Conservation (phyloP, 1,140 invertebrate species). For the Drosophila ambigua region DNA sequence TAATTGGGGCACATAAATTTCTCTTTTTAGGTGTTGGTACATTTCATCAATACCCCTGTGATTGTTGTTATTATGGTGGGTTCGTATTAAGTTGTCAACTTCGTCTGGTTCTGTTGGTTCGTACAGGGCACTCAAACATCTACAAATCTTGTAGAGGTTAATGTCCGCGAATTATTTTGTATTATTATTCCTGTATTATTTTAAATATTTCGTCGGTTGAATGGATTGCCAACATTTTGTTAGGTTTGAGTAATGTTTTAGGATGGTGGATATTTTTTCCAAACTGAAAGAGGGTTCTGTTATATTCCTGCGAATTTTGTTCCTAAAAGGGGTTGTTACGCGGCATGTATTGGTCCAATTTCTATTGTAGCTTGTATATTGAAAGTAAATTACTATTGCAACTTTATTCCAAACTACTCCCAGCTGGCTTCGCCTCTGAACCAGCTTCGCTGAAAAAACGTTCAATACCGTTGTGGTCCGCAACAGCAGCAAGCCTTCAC, state of each 20-base stretch:
- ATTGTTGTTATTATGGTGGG: conserved; percentile 12
- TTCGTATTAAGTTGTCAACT: background rate
- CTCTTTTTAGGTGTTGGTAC: conserved; percentile 11
- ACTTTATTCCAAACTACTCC: too few relatives aligned
- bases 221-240: background rate
- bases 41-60: conserved; percentile 23
- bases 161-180: too few relatives aligned
- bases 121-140: too few relatives aligned
- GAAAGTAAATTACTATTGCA: too few relatives aligned
- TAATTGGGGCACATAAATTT: conserved; percentile 13
- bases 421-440: too few relatives aligned
- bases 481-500: too few relatives aligned
- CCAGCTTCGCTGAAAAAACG: too few relatives aligned
- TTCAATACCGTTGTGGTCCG: too few relatives aligned
- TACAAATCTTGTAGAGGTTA: too few relatives aligned
- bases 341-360: too few relatives aligned
- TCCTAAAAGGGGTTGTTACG: background rate
- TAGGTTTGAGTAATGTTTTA: background rate
- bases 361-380: too few relatives aligned
- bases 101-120: background rate
- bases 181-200: too few relatives aligned
- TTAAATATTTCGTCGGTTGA: background rate
- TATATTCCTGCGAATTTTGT: conserved; percentile 1
- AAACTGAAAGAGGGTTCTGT: background rate
- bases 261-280: background rate